These are phyloP conservation scores for Ceyx margarethae DNA, from an alignment of 2,113 vertebrate genomes.

Conservation along the genomic window DNA sequence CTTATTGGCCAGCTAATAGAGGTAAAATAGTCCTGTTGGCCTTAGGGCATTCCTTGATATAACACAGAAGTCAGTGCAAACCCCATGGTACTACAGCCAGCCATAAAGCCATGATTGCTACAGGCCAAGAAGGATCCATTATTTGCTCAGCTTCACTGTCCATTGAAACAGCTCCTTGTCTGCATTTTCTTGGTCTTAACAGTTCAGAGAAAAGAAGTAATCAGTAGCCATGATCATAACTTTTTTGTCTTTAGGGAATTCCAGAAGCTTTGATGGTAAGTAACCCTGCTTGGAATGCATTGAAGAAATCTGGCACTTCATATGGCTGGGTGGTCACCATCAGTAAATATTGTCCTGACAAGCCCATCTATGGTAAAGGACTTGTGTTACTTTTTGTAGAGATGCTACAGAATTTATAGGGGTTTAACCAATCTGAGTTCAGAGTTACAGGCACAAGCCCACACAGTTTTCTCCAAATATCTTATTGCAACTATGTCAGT, in stretches of 20 bases:
- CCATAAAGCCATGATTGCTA: conserved; percentile 68
- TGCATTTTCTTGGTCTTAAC: conserved; percentile 63
- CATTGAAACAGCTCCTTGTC: conserved; percentile 25
- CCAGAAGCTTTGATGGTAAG: conserved; percentile 65
- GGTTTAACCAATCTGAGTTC: conserved; percentile 77
- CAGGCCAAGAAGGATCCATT: conserved; percentile 78
- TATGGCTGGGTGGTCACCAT: conserved; percentile 81
- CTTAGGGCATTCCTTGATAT: conserved; percentile 76
- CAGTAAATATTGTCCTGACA: conserved; percentile 81
- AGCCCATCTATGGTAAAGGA: conserved; percentile 79
- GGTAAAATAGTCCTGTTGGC: neutral
- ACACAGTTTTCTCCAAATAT: conserved; percentile 67
- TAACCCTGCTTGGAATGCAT: conserved; percentile 69
- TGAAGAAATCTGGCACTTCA: conserved; percentile 73
- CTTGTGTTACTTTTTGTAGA: conserved; percentile 46
- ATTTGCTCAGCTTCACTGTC: conserved; percentile 67
- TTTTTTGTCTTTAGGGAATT: conserved; percentile 78
- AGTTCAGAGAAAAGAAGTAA: conserved; percentile 85
- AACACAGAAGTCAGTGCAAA: conserved; percentile 76
- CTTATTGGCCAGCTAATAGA: neutral
- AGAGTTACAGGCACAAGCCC: conserved; percentile 74
- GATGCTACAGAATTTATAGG: conserved; percentile 54
- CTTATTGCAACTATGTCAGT: conserved; percentile 80
- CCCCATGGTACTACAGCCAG: conserved; percentile 75
- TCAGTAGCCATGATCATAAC: conserved; percentile 74